A percentile compares a stretch with the other conserved stretches of the same genome.
Evolutionary conservation across 2,113 vertebrate genomes (phyloP).

Genomic region (Pardalotus punctatus): DNA sequence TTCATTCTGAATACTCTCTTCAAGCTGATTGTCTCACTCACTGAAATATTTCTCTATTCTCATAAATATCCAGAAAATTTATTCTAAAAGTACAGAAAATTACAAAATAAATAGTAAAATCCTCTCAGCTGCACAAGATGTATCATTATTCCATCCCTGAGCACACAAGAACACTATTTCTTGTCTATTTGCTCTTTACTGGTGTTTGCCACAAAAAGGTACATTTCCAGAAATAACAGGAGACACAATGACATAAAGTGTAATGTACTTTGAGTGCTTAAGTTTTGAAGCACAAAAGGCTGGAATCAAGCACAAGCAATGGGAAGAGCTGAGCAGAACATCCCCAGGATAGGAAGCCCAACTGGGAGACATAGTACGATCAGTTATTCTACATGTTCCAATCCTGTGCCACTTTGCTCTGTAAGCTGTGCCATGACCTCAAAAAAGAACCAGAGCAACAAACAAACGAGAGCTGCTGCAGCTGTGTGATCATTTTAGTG

Average conservation of each 20-base stretch:
- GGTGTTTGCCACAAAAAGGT: neutral
- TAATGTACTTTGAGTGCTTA: neutral
- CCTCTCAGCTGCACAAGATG: neutral
- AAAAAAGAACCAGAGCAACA: neutral
- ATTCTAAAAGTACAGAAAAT: neutral
- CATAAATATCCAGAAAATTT: neutral
- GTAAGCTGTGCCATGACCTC: neutral
- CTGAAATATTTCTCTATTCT: neutral
- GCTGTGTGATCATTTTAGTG: neutral
- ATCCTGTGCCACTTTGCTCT: rapidly evolving
- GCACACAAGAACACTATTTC: neutral
- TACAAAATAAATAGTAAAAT: neutral
- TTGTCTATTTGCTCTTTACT: neutral
- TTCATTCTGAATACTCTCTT: neutral
- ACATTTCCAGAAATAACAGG: neutral
- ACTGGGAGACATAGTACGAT: neutral
- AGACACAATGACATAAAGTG: neutral
- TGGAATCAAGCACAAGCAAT: neutral
- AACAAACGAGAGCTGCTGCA: neutral
- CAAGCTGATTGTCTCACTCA: neutral
- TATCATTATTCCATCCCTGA: neutral
- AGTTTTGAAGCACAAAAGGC: neutral
- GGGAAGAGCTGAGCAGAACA: neutral
- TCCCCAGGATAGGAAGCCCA: neutral
- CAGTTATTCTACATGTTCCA: neutral